Evolutionary conservation across 2,113 vertebrate species (phyloP).

Genomic region (Zosterops hypoxanthus): DNA sequence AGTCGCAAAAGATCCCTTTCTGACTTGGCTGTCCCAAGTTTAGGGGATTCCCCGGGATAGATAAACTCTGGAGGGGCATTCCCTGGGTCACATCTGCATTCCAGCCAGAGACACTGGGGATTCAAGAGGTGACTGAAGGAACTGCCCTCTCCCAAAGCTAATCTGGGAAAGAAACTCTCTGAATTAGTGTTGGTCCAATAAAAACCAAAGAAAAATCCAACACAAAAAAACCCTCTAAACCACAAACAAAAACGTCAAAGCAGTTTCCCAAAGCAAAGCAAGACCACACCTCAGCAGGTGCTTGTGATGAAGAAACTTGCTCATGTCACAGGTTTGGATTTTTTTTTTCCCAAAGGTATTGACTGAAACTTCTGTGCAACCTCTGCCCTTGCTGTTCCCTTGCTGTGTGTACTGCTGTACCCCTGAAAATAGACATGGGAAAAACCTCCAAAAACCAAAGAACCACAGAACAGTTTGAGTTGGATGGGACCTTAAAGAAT

Average conservation of each 20-base stretch:
- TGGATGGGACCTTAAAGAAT: background rate
- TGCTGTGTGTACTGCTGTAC: background rate
- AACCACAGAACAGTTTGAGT: background rate
- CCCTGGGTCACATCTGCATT: background rate
- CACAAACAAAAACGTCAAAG: background rate
- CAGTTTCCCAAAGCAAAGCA: background rate
- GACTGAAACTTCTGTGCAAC: background rate
- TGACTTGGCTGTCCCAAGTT: background rate
- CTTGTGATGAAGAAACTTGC: background rate
- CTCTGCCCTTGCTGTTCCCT: background rate
- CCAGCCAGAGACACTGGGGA: background rate
- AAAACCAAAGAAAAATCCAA: background rate
- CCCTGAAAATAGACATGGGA: background rate
- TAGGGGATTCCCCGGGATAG: background rate
- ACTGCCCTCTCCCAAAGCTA: background rate
- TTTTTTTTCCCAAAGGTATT: accelerated
- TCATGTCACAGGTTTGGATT: background rate
- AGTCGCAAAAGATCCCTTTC: background rate
- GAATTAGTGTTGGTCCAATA: background rate
- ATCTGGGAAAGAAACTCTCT: background rate
- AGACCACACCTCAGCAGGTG: background rate
- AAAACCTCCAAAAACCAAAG: background rate
- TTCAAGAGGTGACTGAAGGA: background rate
- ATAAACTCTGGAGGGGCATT: background rate
- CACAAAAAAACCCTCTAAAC: background rate